A percentile compares a stretch with the other conserved stretches of the same genome.
These are phyloP conservation scores for Semotilus atromaculatus DNA, from an alignment of 2,797 vertebrate species.

Conservation along the genomic window DNA sequence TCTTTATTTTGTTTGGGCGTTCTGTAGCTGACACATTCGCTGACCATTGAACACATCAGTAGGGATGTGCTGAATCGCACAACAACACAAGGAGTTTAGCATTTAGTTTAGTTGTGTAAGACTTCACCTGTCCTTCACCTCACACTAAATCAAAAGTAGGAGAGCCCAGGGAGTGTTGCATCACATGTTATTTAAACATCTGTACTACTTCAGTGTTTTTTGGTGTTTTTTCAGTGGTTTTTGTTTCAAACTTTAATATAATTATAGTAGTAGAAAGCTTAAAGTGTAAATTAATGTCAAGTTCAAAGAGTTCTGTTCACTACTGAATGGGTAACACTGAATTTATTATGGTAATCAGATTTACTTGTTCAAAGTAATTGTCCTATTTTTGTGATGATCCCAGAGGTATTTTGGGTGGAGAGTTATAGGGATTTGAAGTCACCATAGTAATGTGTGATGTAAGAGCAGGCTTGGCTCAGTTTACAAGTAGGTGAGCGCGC, in stretches of 20 bases:
- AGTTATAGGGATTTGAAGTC: slow-evolving; percentile 74
- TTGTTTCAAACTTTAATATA: not conserved
- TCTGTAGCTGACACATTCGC: slow-evolving; percentile 6
- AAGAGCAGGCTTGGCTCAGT: slow-evolving; percentile 72
- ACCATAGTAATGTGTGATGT: slow-evolving; percentile 77
- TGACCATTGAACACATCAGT: slow-evolving; percentile 13
- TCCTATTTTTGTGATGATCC: not conserved
- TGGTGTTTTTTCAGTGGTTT: not conserved
- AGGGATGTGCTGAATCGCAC: slow-evolving; percentile 6
- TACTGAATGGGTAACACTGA: not conserved
- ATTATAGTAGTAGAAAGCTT: not conserved
- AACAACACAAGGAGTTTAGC: slow-evolving; percentile 22
- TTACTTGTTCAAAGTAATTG: too few species aligned
- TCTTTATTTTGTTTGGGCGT: slow-evolving; percentile 27
- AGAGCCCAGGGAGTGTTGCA: not conserved
- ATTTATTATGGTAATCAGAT: not conserved
- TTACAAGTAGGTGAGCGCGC: slow-evolving; percentile 75
- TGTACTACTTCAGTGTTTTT: not conserved
- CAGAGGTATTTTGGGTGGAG: slow-evolving; percentile 74
- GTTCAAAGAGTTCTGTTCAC: not conserved
- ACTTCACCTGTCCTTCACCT: not conserved
- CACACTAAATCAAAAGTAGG: not conserved
- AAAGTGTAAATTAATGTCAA: not conserved
- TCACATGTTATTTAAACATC: not conserved
- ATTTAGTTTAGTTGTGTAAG: slow-evolving; percentile 25